Percentiles rank a stretch among this genome's conserved stretches.
Conservation (phyloP, 2,797 vertebrate species). For the Rhinella marina region DNA sequence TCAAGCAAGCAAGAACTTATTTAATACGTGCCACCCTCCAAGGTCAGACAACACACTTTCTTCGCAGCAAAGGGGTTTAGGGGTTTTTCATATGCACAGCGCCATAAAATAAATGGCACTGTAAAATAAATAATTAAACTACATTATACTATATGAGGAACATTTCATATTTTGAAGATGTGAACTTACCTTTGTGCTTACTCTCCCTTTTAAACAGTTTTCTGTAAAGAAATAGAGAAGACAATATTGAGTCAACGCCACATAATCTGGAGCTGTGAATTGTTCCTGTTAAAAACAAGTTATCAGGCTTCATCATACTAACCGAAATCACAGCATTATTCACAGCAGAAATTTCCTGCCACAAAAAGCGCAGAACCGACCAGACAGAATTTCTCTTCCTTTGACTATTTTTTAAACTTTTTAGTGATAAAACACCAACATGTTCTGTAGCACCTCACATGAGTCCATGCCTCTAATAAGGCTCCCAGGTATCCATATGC, state of each 20-base stretch:
- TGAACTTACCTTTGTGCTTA: conserved; percentile 38
- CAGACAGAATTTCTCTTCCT: neutral
- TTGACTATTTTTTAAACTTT: too few species aligned
- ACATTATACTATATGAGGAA: neutral
- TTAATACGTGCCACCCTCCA: too few species aligned
- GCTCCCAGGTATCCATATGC: neutral
- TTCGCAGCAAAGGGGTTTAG: too few species aligned
- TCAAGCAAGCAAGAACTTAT: too few species aligned
- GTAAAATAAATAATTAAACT: too few species aligned
- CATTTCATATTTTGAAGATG: neutral
- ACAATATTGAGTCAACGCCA: neutral
- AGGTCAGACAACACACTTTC: too few species aligned
- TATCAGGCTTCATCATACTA: neutral
- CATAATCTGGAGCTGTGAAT: neutral
- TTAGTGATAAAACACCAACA: too few species aligned
- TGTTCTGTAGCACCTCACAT: neutral
- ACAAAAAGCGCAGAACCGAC: neutral
- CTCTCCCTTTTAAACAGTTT: conserved; percentile 18
- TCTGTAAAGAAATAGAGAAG: conserved; percentile 17
- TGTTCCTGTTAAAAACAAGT: neutral
- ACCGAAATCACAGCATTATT: neutral
- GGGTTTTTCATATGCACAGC: too few species aligned
- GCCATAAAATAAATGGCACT: too few species aligned
- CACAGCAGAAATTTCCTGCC: neutral
- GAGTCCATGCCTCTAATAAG: too few species aligned